Conservation (phyloP, 2,113 vertebrate species). For the Nipponia nippon region DNA sequence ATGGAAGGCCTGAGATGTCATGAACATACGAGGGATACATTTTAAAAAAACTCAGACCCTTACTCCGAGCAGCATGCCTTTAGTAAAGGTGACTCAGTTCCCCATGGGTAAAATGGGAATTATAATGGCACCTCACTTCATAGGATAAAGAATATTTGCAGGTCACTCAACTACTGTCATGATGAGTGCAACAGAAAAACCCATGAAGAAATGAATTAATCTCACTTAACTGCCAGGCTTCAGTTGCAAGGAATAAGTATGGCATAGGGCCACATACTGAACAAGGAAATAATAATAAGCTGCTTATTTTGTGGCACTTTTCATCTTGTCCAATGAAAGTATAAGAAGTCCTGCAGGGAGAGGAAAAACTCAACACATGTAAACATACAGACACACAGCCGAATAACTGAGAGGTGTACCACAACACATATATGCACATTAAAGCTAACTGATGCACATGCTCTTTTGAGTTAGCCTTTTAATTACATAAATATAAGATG, state of each 20-base stretch:
- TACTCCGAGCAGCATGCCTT: not conserved
- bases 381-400: not conserved
- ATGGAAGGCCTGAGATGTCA: not conserved
- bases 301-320: not conserved
- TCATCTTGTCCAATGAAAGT: not conserved
- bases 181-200: not conserved
- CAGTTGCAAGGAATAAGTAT: not conserved
- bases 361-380: not conserved
- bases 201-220: constrained; percentile 32
- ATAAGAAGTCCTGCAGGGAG: not conserved
- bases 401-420: not conserved
- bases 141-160: not conserved
- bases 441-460: not conserved
- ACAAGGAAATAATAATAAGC: constrained; percentile 7
- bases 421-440: not conserved
- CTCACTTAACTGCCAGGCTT: constrained; percentile 7
- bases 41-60: not conserved
- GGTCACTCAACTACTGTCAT: not conserved
- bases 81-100: not conserved
- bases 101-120: not conserved
- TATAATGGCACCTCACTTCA: not conserved
- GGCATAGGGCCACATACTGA: not conserved
- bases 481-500: not conserved
- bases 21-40: not conserved
- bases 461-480: not conserved